phyloP scores from a whole-genome alignment of 2,113 vertebrate genomes.

The Ranitomeya imitator region DNA sequence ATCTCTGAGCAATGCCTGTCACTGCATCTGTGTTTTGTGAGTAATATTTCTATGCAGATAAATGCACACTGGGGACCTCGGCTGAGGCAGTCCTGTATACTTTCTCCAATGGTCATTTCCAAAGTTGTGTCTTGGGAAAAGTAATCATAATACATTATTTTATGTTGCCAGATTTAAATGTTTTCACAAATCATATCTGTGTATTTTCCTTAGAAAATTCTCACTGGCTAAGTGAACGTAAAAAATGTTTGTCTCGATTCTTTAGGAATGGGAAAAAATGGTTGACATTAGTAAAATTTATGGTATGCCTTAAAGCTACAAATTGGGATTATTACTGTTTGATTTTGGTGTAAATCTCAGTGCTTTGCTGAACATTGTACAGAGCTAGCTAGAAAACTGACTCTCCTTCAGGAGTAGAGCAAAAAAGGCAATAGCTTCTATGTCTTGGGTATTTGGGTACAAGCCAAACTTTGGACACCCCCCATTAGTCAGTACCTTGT shows the following conservation, averaged over 20 bases:
- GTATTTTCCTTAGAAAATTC: constrained; percentile 52
- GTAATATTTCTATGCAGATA: constrained; percentile 54
- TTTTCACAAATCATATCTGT: constrained; percentile 53
- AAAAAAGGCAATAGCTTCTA: neutral
- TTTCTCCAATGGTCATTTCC: constrained; percentile 55
- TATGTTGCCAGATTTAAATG: neutral
- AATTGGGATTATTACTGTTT: constrained; percentile 20
- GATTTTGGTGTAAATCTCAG: constrained; percentile 9
- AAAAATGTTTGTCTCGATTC: constrained; percentile 25
- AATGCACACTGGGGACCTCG: constrained; percentile 42
- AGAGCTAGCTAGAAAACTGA: neutral
- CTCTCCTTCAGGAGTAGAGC: neutral
- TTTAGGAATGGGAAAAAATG: constrained; percentile 33
- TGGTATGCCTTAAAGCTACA: constrained; percentile 15
- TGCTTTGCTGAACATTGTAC: neutral
- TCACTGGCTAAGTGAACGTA: constrained; percentile 31
- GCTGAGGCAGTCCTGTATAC: constrained; percentile 53
- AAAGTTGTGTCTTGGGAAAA: constrained; percentile 58
- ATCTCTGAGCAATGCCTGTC: constrained; percentile 38
- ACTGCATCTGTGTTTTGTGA: constrained; percentile 54
- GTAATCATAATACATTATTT: constrained; percentile 55
- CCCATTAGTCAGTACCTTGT: too few relatives aligned
- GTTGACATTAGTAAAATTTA: constrained; percentile 7
- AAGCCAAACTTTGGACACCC: too few relatives aligned
- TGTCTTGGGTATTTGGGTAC: too few relatives aligned